Percentiles rank a stretch among this genome's conserved stretches.
Conservation (phyloP, 35 echinoderm and acorn worm genomes). For the Ptychodera flava region DNA sequence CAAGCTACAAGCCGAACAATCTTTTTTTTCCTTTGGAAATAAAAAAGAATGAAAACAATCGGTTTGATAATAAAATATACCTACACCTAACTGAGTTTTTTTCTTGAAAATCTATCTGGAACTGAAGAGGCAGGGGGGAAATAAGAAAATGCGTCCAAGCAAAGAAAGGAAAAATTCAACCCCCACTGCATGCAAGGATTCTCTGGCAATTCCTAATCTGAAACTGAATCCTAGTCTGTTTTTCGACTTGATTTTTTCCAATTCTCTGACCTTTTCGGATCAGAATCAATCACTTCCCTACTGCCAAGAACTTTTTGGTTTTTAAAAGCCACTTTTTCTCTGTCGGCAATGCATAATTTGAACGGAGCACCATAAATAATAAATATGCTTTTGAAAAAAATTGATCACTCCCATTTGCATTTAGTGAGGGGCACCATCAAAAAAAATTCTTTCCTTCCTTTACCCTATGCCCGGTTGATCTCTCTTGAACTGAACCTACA, state of each 20-base stretch:
- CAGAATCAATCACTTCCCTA: too few relatives aligned
- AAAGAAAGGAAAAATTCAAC: neutral
- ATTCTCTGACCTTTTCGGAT: too few relatives aligned
- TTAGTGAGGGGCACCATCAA: neutral
- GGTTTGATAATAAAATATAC: neutral
- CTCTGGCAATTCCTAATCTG: too few relatives aligned
- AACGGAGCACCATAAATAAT: neutral
- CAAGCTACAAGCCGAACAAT: neutral
- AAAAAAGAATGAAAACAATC: too few relatives aligned
- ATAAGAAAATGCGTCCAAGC: too few relatives aligned
- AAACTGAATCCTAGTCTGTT: too few relatives aligned
- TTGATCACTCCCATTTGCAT: neutral
- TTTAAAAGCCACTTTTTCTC: too few relatives aligned
- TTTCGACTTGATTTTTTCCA: too few relatives aligned
- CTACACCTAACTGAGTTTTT: neutral
- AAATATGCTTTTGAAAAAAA: neutral
- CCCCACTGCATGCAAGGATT: neutral
- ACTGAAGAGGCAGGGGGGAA: too few relatives aligned
- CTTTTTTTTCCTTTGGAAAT: neutral
- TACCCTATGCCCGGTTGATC: neutral
- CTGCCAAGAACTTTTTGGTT: too few relatives aligned
- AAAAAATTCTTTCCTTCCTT: neutral
- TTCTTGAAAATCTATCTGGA: too few relatives aligned
- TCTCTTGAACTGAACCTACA: neutral
- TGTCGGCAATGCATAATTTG: neutral